Base-by-base conservation (phyloP, 2,113 vertebrate species). In the Sander lucioperca region DNA sequence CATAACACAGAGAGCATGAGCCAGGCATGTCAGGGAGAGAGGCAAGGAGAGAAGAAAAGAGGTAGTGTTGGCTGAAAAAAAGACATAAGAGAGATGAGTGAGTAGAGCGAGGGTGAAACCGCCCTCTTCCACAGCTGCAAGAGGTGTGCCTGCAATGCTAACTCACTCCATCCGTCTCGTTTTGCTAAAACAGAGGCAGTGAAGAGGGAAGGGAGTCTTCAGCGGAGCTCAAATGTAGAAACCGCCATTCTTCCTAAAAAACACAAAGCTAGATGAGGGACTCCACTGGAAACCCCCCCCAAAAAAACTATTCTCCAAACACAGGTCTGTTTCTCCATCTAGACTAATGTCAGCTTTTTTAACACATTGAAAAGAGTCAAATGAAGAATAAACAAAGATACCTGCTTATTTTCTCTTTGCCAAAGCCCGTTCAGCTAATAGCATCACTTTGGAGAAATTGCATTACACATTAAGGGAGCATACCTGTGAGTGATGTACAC, bases 121-220 rank as follows among this genome's bases (percentile, higher is more conserved):
- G 81, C 90, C 82, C 89, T 84, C 85, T 85, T 88, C 63, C 87
- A 85, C 92, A 94, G 92, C 90, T 93, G 91, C 87, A 71, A 71
- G 89, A 88, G 80, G 84, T 93, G 90, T 94, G 92, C 86, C 89
- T 93, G 92, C 78, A 94, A 91, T 93, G 82, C 88, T 90, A 94
- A 93, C 83, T 80, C 76, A 6, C 82, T 80, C 82, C 58, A 90
- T 90, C 85, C 76, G 74, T 88, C 83, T 88, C 75, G 10, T 57
- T 91, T 80, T 64, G 58, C 69, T 77, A 56, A 74, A 88, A 89
- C 86, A 57, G 72, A 85, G 65, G 47, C 72, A 66, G 66, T 14
- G 50, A 7, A 11, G 66, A 74, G 48, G 54, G 74, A 77, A 73
- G 66, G 45, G 64, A 48, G 56, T 79, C 82, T 77, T 80, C 77